Conservation (phyloP, 2,888 invertebrate genomes). For the Phlogophora meticulosa region DNA sequence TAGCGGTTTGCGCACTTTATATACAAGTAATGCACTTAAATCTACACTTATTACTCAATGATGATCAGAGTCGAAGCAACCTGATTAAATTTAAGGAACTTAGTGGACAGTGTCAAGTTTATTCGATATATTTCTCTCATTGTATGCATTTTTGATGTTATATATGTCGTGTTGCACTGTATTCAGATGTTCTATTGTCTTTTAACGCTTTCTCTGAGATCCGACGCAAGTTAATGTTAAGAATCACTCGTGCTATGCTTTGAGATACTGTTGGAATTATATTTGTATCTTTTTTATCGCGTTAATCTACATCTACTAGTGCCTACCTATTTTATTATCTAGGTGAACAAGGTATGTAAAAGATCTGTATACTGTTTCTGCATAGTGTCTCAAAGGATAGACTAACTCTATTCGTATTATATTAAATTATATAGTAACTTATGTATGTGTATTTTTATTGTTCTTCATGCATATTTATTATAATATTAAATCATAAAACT, state of each 20-base stretch:
- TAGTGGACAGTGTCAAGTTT: conserved; percentile 65
- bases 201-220: conserved; percentile 67
- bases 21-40: conserved; percentile 58
- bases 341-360: conserved; percentile 1
- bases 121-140: conserved; percentile 46
- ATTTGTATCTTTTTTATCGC: not conserved
- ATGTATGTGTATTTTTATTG: conserved; percentile 23
- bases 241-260: conserved; percentile 36
- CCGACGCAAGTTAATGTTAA: conserved; percentile 83
- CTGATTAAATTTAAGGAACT: conserved; percentile 79
- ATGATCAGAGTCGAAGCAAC: conserved; percentile 84
- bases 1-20: conserved; percentile 57
- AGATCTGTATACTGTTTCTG: not conserved
- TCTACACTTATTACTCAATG: conserved; percentile 25
- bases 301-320: not conserved
- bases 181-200: conserved; percentile 58
- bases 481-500: not conserved
- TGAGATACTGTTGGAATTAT: conserved; percentile 36
- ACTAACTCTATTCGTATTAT: conserved; percentile 16
- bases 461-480: conserved; percentile 32
- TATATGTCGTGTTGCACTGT: conserved; percentile 72
- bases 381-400: conserved; percentile 29
- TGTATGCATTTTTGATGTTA: conserved; percentile 68
- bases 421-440: conserved; percentile 16
- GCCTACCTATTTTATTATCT: not conserved